Base-by-base conservation (phyloP, 2,888 invertebrate species). In the Meloe dianella region DNA sequence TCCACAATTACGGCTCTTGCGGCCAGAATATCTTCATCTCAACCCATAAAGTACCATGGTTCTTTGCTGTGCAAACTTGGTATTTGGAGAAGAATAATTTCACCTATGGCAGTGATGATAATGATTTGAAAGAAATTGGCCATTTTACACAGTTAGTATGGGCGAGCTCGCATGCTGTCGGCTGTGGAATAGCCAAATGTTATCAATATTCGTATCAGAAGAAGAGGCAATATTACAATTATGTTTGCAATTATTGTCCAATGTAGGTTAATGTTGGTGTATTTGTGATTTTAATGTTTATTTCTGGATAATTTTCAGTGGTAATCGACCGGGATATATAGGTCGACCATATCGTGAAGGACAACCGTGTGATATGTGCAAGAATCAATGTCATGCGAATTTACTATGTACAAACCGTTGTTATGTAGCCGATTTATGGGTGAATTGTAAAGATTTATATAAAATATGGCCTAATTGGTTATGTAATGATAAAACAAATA, bases 81-180 rank as follows among this genome's bases (percentile, higher is more conserved):
- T 92, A 89, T 81, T 81, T 91, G 64, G 93, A 94, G 82, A 89
- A 90, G 77, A 85, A 88, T 73, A 89, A 91, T 75, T 94, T 93
- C 78, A 90, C 89, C 0, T 94, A 90, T 78, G 93, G 91, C 0
- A 83, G 87, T 30, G 84, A 85, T 0, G 78, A 83, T 60, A 89
- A 89, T 76, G 86, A 90, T 76, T 78, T 92, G 3, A 85, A 86
- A 69, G 85, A 87, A 14, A 87, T 92, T 24, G 93, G 93, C 0
- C 93, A 93, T 83, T 94, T 93, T 81, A 93, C 93, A 0, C 93
- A 93, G 83, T 89, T 93, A 89, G 92, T 91, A 27, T 94, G 93
- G 93, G 92, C 92, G 12, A 86, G 91, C 3, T 89, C 89, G 22
- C 92, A 92, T 80, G 89, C 90, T 79, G 88, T 93, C 17, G 93